Percentiles rank a stretch among this genome's conserved stretches.
These are phyloP conservation scores for Orchestia grillus DNA, from an alignment of 1,140 invertebrate species.

Conservation along the genomic window DNA sequence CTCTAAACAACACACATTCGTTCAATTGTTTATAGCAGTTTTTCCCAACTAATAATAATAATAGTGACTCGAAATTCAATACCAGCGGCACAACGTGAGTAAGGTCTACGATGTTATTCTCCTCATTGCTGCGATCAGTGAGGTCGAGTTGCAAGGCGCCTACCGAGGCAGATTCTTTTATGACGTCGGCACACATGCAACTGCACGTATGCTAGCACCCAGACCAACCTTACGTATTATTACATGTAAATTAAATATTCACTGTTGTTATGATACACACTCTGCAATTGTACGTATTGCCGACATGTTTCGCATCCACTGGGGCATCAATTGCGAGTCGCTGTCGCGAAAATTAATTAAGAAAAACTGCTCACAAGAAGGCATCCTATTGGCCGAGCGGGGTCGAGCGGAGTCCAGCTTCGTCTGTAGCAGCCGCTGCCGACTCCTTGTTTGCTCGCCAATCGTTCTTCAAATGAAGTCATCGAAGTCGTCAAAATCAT, in stretches of 20 bases:
- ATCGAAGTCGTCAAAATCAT: slow-evolving; percentile 33
- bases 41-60: neutral
- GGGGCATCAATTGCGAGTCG: neutral
- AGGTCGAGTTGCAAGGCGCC: neutral
- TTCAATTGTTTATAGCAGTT: neutral
- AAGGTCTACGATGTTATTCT: neutral
- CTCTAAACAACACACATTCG: neutral
- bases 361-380: neutral
- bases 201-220: neutral
- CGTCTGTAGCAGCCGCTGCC: neutral
- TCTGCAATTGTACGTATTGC: no score
- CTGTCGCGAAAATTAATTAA: neutral
- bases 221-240: neutral
- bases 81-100: neutral
- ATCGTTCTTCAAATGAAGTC: slow-evolving; percentile 23
- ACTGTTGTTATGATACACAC: neutral
- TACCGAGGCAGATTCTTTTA: neutral
- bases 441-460: neutral
- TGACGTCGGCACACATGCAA: no score
- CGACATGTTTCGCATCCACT: no score
- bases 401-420: neutral
- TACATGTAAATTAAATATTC: neutral
- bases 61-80: neutral
- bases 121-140: neutral
- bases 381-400: neutral